Evolutionary conservation across 1,140 invertebrate species (phyloP), one percentile per base, ranked within the genome.

Genomic region (Calosoma granatense): DNA sequence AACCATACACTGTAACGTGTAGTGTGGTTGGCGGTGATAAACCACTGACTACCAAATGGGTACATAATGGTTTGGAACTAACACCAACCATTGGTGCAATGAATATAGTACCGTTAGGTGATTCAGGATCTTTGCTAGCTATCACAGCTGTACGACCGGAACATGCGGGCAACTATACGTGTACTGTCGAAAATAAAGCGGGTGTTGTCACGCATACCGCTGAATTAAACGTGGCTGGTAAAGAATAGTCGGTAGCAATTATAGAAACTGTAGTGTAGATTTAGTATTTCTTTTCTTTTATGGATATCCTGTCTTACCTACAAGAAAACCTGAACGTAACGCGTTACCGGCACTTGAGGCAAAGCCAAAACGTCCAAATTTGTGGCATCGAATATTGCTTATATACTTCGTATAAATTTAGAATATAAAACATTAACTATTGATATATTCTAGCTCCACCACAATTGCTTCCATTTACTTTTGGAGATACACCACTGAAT

Each of bases 1-100:
- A 90, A 66, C 82, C 86, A 23, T 81, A 87, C 30, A 85, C 86
- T 1, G 77, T 90, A 15, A 82, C 78, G 53, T 93, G 91, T 73
- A 82, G 84, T 41, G 80, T 87, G 22, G 78, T 81, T 58, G 83
- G 84, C 66, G 87, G 87, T 53, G 87, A 88, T 73, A 70, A 80
- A 60, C 86, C 86, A 2, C 72, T 89, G 56, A 76, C 79, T 39
- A 81, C 87, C 56, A 76, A 76, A 11, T 92, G 88, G 88, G 79
- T 76, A 11, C 78, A 87, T 59, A 85, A 89, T 63, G 54, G 56
- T 53, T 61, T 22, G 51, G 57, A 11, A 43, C 54, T 39, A 30
- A 22, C 1, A 85, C 65, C 81, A 63, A 78, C 82, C n/a, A 82
- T 84, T 65, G 75, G 81, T 39, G n/a, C n/a, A n/a, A 79, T 77